Conservation (phyloP, 2,797 vertebrate species). For the Limnodromus scolopaceus region DNA sequence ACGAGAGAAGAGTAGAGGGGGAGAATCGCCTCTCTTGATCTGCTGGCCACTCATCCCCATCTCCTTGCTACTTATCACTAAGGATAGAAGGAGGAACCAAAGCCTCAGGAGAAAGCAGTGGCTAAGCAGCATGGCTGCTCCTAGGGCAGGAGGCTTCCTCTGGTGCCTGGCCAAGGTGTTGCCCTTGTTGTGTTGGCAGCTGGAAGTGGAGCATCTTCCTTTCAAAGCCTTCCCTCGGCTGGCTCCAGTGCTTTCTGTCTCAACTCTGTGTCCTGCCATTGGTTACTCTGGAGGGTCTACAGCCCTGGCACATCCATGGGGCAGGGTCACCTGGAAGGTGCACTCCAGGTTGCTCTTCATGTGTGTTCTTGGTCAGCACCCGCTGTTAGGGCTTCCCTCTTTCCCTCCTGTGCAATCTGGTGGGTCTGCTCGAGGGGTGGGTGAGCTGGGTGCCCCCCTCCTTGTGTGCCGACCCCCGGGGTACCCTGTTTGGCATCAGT, state of each 20-base stretch:
- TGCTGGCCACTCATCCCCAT: not conserved
- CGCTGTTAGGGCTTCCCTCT: fast-evolving
- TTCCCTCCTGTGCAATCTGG: fast-evolving
- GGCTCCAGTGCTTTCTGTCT: not conserved
- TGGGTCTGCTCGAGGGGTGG: not conserved
- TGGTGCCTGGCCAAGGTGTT: not conserved
- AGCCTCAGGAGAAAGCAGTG: not conserved
- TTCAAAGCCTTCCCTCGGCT: not conserved
- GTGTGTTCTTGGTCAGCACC: not conserved
- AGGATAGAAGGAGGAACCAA: not conserved
- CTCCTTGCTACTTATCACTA: fast-evolving
- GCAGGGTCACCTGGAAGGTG: not conserved
- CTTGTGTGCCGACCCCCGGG: fast-evolving
- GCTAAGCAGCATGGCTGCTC: not conserved
- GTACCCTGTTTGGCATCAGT: fast-evolving
- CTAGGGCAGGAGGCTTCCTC: not conserved
- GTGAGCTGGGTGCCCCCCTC: not conserved
- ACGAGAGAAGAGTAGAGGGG: no score
- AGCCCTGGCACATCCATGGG: not conserved
- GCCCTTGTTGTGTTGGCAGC: not conserved
- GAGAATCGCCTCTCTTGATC: no score
- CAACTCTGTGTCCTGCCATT: fast-evolving
- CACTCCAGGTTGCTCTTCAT: not conserved
- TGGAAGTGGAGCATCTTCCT: not conserved
- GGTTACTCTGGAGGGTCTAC: not conserved